Base-by-base conservation (phyloP, 2,888 invertebrate genomes). In the Ophioninae sp. region DNA sequence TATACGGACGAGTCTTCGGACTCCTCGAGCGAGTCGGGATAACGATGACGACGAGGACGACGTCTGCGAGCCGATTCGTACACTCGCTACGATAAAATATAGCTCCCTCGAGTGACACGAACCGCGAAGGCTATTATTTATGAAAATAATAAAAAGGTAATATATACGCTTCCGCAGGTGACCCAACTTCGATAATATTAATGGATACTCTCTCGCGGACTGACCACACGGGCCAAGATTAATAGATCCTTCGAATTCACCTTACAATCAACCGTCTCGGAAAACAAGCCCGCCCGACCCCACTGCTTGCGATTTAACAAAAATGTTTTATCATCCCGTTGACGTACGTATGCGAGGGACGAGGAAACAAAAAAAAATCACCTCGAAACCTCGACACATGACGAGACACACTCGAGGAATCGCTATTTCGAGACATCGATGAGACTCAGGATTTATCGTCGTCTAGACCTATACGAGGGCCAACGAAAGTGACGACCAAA, bases 131-230 rank as follows among this genome's bases (percentile, higher is more conserved):
- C 87, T 89, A 89, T 89, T 87, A 89, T 89, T 90, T 89, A 91
- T 89, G 83, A 59, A 37, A 67, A 76, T 23, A 41, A 76, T 59
- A 57, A 67, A 44, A 44, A 68, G 2, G 23, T 59, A 64, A 69
- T 30, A 69, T 30, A 37, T 17, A 50, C 86, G 86, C 85, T 88
- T 85, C 79, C 84, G 85, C 81, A 85, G 83, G 81, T 90, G 88
- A 89, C 88, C 89, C 87, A 86, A 82, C 68, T 74, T 72, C 85
- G 86, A 87, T 80, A 81, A 89, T 90, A 90, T 90, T 90, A 91
- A 91, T 90, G 89, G 87, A 85, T 85, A 85, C 86, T 83, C 85
- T 80, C 80, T 76, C 74, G 77, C 73, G 73, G 64, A 69, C 44
- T 68, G 85, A 88, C 87, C 50, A 50, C 87, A 72, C 72, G 86